Base-by-base conservation (phyloP, 2,888 invertebrate species). In the Laothoe populi region DNA sequence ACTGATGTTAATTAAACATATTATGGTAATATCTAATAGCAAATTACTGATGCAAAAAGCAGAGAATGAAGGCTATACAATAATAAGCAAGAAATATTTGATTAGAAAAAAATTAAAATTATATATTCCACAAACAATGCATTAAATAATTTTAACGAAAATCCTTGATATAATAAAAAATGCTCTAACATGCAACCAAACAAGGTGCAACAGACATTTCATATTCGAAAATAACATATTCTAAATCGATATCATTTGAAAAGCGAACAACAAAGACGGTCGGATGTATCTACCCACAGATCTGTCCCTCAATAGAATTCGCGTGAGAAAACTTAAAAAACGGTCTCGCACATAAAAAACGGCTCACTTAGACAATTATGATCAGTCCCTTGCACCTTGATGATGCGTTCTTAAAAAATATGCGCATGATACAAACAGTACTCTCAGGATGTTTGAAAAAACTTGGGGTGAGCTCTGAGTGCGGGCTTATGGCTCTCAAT, bases 281-380 rank as follows among this genome's bases (percentile, higher is more conserved):
- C 86, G 86, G 90, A 92, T 90, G 90, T 90, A 92, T 92, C 92
- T 92, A 90, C 91, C 92, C 92, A 90, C 92, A 92, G 91, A 92
- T 92, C 92, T 77, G 72, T 68, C 74, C 73, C 73, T 87, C 84
- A 88, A 90, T 84, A 73, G 83, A 67, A 70, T 73, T 84, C 90
- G 92, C 92, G 92, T 92, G 92, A 92, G 92, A 92, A 92, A 91
- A 77, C 75, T 85, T 83, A 92, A 92, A 92, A 92, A 91, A 90
- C 85, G 70, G 62, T 78, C 86, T 90, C 92, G 86, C 90, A 88
- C 84, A 89, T 82, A 88, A 86, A 90, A 74, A 89, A 87, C 11
- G 11, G 82, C 71, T 81, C 82, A 86, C 88, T 87, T 80, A 79
- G 77, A 84, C 81, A 88, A 90, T 88, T 88, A 89, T 85, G 81